These are phyloP conservation scores for Mycetomoellerius zeteki DNA, from an alignment of 1,140 invertebrate genomes.

Conservation along the genomic window DNA sequence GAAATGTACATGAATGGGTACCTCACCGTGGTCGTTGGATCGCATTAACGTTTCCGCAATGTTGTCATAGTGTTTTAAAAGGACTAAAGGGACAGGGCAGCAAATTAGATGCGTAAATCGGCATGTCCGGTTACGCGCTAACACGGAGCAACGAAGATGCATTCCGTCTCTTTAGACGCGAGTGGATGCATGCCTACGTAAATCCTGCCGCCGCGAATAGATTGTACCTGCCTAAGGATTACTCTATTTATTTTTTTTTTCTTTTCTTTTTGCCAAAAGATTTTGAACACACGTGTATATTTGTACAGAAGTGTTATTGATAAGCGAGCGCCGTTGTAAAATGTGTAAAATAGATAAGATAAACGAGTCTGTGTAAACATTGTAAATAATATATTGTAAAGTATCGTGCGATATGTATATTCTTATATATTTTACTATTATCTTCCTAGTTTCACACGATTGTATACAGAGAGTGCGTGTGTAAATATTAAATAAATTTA, in stretches of 20 bases:
- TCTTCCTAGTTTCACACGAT: slow-evolving; percentile 61
- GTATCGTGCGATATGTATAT: slow-evolving; percentile 82
- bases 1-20: slow-evolving; percentile 24
- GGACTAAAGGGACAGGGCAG: slow-evolving; percentile 16
- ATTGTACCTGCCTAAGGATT: slow-evolving; percentile 85
- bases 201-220: slow-evolving; percentile 70
- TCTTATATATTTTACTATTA: slow-evolving; percentile 74
- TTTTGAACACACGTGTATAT: slow-evolving; percentile 82
- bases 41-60: not conserved
- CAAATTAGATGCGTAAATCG: slow-evolving; percentile 38
- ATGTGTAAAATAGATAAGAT: slow-evolving; percentile 82
- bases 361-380: slow-evolving; percentile 84
- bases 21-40: slow-evolving; percentile 16
- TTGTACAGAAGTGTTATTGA: slow-evolving; percentile 82
- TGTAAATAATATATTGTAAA: slow-evolving; percentile 86
- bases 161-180: slow-evolving; percentile 68
- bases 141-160: slow-evolving; percentile 33
- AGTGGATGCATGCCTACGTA: slow-evolving; percentile 12
- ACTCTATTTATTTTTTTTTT: slow-evolving; percentile 73
- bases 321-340: slow-evolving; percentile 78
- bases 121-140: slow-evolving; percentile 13
- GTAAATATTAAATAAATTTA: slow-evolving; percentile 78
- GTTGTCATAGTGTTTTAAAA: slow-evolving; percentile 20
- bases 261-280: slow-evolving; percentile 80
- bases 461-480: slow-evolving; percentile 74